These are phyloP conservation scores for Troilus luridus DNA, from an alignment of 2,888 invertebrate genomes.

Conservation along the genomic window DNA sequence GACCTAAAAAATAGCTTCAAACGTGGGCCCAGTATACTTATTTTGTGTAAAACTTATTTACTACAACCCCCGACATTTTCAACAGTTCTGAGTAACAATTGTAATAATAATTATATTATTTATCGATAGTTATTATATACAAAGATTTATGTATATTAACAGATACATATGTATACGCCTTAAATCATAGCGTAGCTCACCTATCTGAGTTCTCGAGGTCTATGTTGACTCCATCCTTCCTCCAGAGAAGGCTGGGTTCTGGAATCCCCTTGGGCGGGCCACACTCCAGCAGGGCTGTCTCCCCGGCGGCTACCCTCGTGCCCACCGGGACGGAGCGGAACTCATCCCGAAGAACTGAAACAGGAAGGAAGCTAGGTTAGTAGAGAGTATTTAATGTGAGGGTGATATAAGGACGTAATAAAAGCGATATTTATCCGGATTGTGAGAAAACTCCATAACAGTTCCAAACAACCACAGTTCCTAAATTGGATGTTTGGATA, in stretches of 20 bases:
- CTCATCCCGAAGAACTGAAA: conserved; percentile 93
- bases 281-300: conserved; percentile 92
- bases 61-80: no score
- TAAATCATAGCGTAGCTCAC: conserved; percentile 51
- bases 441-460: not conserved
- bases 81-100: no score
- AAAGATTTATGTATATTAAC: no score
- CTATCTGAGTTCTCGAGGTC: conserved; percentile 76
- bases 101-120: no score
- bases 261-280: conserved; percentile 95
- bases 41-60: no score
- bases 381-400: not conserved
- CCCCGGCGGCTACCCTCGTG: conserved; percentile 92
- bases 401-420: no score
- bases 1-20: no score
- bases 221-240: conserved; percentile 79
- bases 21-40: no score
- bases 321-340: conserved; percentile 93
- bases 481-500: not conserved
- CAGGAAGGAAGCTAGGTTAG: conserved; percentile 58
- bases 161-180: no score
- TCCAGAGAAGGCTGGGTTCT: conserved; percentile 94
- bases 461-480: not conserved
- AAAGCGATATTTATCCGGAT: no score
- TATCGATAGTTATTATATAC: no score